Conservation (phyloP, 1,140 invertebrate genomes). For the Solenopsis invicta region DNA sequence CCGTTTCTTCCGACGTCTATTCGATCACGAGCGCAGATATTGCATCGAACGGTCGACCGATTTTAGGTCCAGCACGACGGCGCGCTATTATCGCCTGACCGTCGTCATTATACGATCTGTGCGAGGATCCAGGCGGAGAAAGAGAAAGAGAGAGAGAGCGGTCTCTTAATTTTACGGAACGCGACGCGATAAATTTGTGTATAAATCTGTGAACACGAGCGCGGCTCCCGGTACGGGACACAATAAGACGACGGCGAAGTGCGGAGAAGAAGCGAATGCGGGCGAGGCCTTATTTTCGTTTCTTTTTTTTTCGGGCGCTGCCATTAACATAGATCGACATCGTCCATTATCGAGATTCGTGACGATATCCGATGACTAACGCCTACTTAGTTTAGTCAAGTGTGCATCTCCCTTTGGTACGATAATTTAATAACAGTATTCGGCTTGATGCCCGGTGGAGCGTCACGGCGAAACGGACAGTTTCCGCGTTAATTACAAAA, state of each 20-base stretch:
- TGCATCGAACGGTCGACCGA: constrained; percentile 39
- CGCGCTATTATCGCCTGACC: constrained; percentile 34
- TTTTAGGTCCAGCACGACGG: constrained; percentile 12
- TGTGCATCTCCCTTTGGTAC: constrained; percentile 33
- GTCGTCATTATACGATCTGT: constrained; percentile 36
- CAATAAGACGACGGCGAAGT: not conserved
- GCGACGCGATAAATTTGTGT: constrained; percentile 6
- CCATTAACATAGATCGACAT: constrained; percentile 36
- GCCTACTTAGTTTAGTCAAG: constrained; percentile 51
- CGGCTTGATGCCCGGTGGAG: constrained; percentile 1
- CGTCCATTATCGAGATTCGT: constrained; percentile 35
- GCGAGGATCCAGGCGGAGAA: not conserved
- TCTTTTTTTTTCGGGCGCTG: not conserved
- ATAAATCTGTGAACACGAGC: constrained; percentile 5
- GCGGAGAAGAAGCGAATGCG: not conserved
- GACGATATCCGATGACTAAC: constrained; percentile 48
- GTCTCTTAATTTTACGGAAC: constrained; percentile 29
- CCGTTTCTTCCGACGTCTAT: constrained; percentile 18
- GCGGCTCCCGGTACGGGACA: not conserved
- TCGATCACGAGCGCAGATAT: constrained; percentile 45
- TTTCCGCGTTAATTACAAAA: constrained; percentile 78
- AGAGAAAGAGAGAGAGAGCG: not conserved
- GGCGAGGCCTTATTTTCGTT: not conserved
- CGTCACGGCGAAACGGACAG: constrained; percentile 54
- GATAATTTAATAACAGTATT: constrained; percentile 74